These are phyloP conservation scores for Cyprinodon diabolis DNA, from an alignment of 2,797 vertebrate genomes.

Conservation along the genomic window DNA sequence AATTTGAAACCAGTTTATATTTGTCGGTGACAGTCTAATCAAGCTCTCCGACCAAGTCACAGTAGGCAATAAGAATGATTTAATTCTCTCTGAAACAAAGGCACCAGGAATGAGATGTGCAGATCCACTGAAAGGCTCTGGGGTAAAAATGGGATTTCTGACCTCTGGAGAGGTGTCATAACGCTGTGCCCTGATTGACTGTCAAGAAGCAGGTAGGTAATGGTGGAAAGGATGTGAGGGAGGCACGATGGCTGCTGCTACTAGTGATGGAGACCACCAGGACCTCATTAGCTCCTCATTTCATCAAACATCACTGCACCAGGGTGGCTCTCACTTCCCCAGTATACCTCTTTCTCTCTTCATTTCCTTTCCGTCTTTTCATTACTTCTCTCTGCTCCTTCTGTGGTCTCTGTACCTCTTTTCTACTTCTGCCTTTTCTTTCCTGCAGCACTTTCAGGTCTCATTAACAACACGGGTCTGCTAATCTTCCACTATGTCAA, in stretches of 20 bases:
- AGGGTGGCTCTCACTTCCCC: slow-evolving; percentile 37
- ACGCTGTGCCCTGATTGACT: slow-evolving; percentile 64
- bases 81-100: slow-evolving; percentile 63
- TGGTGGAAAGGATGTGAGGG: slow-evolving; percentile 23
- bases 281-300: slow-evolving; percentile 71
- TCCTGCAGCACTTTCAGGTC: slow-evolving; percentile 46
- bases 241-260: slow-evolving; percentile 49
- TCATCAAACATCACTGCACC: slow-evolving; percentile 71
- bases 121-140: slow-evolving; percentile 63
- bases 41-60: slow-evolving; percentile 55
- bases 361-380: slow-evolving; percentile 19
- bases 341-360: slow-evolving; percentile 26
- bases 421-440: not conserved
- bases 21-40: slow-evolving; percentile 60
- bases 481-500: slow-evolving; percentile 63
- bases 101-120: slow-evolving; percentile 49
- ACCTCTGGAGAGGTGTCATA: slow-evolving; percentile 61
- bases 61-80: slow-evolving; percentile 54
- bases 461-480: slow-evolving; percentile 60
- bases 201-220: slow-evolving; percentile 61
- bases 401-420: slow-evolving; percentile 8
- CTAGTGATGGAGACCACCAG: slow-evolving; percentile 55
- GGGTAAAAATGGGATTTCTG: slow-evolving; percentile 75
- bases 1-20: slow-evolving; percentile 53
- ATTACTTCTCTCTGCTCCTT: slow-evolving; percentile 2